Evolutionary conservation across 2,113 vertebrate species (phyloP), one percentile per base, ranked within the genome.

Genomic region (Phylloscopus whistleri): DNA sequence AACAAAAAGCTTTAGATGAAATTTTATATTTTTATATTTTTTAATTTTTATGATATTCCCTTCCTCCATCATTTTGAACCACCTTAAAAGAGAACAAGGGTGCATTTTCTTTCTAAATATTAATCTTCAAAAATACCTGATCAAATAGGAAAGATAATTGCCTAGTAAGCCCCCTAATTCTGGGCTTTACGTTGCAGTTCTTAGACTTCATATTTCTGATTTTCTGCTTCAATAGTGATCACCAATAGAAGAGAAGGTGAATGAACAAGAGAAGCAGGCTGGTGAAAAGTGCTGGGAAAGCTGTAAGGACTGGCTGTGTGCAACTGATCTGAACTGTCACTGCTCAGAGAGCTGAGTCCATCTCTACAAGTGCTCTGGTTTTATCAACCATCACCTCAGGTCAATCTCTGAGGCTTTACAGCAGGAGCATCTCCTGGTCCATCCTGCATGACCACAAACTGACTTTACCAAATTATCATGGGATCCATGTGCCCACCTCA

Each of bases 101-200:
- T 90, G 43, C 33, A 26, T 5, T 93, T 95, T 94, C 84, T 94
- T 97, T 93, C 41, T 93, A 77, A 84, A 51, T 52, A 85, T 67
- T 87, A 68, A 67, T 30, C 39, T 63, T 24, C 22, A 66, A 43
- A 70, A 69, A 53, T 9, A 53, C 5, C 41, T 66, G 10, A 68
- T 51, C 31, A 78, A 81, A 68, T 7, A 70, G 13, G 22, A 72
- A 88, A 68, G 10, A 31, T n/a, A 70, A 78, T 28, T 60, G 8
- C 18, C 18, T 51, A 43, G 14, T 13, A 19, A 80, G 28, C 14
- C 8, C 4, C 19, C 30, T 43, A 35, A 77, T 59, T 74, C 22
- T 73, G 43, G 51, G 18, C 12, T n/a, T 72, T 44, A 53, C 0
- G 0, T 24, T 37, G 22, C 59, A 63, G 53, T 49, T 43, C 41